Evolutionary conservation across 2,888 invertebrate genomes (phyloP).

Genomic region (Cetonia aurata): DNA sequence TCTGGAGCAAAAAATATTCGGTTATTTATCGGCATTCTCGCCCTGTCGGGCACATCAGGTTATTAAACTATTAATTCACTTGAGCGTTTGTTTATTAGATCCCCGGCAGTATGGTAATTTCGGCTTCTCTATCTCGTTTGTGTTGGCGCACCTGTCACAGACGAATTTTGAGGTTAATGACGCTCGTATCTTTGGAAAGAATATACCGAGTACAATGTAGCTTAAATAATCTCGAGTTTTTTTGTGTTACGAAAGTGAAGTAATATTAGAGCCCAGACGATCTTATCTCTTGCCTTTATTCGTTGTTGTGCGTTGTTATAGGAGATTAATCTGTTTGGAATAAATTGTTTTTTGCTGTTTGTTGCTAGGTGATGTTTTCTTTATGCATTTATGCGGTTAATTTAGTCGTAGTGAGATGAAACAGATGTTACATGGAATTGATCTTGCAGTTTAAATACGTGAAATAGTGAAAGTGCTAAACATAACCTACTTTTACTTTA

Average conservation of each 20-base stretch:
- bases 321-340: constrained; percentile 19
- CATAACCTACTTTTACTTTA: no score
- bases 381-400: constrained; percentile 1
- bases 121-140: constrained; percentile 22
- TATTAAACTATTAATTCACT: constrained; percentile 46
- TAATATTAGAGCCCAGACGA: constrained; percentile 17
- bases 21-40: constrained; percentile 36
- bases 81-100: constrained; percentile 44
- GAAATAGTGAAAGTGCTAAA: no score
- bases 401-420: neutral
- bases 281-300: constrained; percentile 1
- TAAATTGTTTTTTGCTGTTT: neutral
- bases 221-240: neutral
- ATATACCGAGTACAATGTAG: no score
- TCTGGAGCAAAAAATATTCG: constrained; percentile 34
- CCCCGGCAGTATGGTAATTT: constrained; percentile 32
- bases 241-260: constrained; percentile 16
- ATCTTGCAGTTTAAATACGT: no score
- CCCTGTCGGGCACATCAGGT: constrained; percentile 32
- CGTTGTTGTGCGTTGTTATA: neutral
- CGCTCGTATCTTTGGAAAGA: neutral
- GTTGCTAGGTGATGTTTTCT: neutral
- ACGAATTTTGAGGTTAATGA: constrained; percentile 34
- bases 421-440: no score
- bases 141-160: constrained; percentile 38